Evolutionary conservation across 1,140 invertebrate genomes (phyloP), one percentile per base, ranked within the genome.

Genomic region (Diorhabda sublineata): DNA sequence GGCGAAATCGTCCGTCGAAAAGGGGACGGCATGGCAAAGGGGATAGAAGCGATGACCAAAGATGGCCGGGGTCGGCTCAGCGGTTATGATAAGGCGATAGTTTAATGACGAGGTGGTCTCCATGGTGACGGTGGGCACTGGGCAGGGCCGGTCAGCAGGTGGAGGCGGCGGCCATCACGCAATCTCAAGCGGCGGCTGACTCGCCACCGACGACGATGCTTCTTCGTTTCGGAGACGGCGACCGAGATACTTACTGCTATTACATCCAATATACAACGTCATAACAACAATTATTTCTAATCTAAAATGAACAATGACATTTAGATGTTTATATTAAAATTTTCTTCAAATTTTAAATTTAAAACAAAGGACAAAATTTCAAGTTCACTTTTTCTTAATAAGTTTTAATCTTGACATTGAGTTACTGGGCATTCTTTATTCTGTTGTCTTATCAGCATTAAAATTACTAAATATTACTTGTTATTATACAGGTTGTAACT

Each of bases 1-100:
- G 44, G 62, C n/a, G 64, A 59, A 61, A 61, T 66, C 9, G 61
- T 66, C 58, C 61, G 67, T 65, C 59, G 61, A 42, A 67, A 66
- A 65, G 66, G 9, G 43, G 59, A 44, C n/a, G 44, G 45, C 52
- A 64, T 52, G 57, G 60, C 65, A n/a, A 56, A 66, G 42, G 63
- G 67, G 67, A 71, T 66, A 74, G 71, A 69, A 73, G 77, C 76
- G 79, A 77, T 79, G 73, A 75, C 78, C 81, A 82, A 83, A 83
- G 82, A 83, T 83, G 82, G 82, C 82, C 78, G 77, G 75, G 76
- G 75, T 75, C 73, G 74, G 74, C 71, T 75, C 79, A 73, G 79
- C 79, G 82, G 81, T 83, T 83, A 83, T 83, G 82, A 83, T 83
- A 83, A 83, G 82, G 80, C 81, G 80, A 82, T 82, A 80, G 77